Percentiles rank a stretch among this genome's conserved stretches.
Evolutionary conservation across 2,888 invertebrate species (phyloP).

Genomic region (Epinotia brunnichana): DNA sequence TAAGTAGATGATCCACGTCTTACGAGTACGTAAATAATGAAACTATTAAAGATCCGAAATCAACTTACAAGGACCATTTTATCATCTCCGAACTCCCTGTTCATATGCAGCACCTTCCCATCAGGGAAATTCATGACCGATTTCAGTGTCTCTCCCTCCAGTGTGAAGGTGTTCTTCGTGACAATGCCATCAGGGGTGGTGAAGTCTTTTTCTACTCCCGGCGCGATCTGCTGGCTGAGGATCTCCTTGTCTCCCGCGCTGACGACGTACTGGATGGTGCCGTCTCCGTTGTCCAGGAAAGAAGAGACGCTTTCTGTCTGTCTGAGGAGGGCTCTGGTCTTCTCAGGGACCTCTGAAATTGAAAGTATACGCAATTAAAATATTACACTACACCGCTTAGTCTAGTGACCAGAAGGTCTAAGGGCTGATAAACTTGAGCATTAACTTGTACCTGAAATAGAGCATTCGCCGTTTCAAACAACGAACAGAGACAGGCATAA

Average conservation of each 20-base stretch:
- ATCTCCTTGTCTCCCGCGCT: constrained; percentile 32
- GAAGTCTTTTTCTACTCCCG: constrained; percentile 43
- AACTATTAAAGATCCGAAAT: background rate
- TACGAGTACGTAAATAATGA: too few relatives aligned
- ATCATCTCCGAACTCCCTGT: constrained; percentile 42
- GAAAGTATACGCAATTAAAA: background rate
- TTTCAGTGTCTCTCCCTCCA: constrained; percentile 44
- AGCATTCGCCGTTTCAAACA: too few relatives aligned
- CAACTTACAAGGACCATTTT: constrained; percentile 44
- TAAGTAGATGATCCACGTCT: too few relatives aligned
- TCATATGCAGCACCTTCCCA: constrained; percentile 43
- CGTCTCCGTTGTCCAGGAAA: constrained; percentile 45
- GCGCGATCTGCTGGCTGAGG: constrained; percentile 38
- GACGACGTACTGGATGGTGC: constrained; percentile 45
- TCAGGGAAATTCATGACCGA: constrained; percentile 39
- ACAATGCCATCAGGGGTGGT: constrained; percentile 45
- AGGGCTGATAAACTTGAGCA: too few relatives aligned
- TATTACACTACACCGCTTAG: too few relatives aligned
- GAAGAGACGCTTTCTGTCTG: constrained; percentile 37
- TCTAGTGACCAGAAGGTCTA: too few relatives aligned
- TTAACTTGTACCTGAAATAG: too few relatives aligned
- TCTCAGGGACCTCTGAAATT: constrained; percentile 41
- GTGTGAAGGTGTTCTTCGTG: constrained; percentile 43
- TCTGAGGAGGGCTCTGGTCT: constrained; percentile 39
- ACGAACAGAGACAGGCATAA: too few relatives aligned